These are phyloP conservation scores for Temnopleurus reevesii DNA, from an alignment of 53 echinoderm and acorn worm genomes.

Conservation along the genomic window DNA sequence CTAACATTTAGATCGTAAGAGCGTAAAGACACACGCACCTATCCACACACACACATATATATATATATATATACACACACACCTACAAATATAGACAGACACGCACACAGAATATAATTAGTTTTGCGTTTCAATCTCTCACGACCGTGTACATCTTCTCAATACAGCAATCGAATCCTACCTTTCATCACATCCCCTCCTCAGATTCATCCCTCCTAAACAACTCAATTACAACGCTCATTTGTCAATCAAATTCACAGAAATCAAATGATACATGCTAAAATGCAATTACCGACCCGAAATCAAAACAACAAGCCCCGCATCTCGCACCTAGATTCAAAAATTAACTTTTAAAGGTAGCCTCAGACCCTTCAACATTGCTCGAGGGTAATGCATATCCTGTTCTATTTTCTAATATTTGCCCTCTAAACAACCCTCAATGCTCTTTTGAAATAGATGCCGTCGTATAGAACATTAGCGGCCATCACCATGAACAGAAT, in stretches of 20 bases:
- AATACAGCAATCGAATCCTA: too few species aligned
- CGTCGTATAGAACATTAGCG: too few species aligned
- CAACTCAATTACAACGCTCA: conserved; percentile 1
- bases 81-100: too few species aligned
- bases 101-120: too few species aligned
- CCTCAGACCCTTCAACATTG: background rate
- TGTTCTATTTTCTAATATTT: background rate
- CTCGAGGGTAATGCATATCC: background rate
- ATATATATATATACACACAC: too few species aligned
- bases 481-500: too few species aligned
- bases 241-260: background rate
- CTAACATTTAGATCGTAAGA: too few species aligned
- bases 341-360: background rate
- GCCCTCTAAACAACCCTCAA: background rate
- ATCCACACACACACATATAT: too few species aligned
- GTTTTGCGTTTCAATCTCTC: too few species aligned
- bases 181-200: background rate
- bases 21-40: too few species aligned
- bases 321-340: background rate
- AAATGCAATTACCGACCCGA: background rate
- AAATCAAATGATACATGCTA: background rate
- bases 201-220: background rate
- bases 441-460: background rate
- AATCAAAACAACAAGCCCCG: background rate
- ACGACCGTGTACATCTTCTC: too few species aligned